A percentile compares a stretch with the other conserved stretches of the same genome.
phyloP scores from a whole-genome alignment of 1,140 invertebrate genomes.

The Neodiprion fabricii region DNA sequence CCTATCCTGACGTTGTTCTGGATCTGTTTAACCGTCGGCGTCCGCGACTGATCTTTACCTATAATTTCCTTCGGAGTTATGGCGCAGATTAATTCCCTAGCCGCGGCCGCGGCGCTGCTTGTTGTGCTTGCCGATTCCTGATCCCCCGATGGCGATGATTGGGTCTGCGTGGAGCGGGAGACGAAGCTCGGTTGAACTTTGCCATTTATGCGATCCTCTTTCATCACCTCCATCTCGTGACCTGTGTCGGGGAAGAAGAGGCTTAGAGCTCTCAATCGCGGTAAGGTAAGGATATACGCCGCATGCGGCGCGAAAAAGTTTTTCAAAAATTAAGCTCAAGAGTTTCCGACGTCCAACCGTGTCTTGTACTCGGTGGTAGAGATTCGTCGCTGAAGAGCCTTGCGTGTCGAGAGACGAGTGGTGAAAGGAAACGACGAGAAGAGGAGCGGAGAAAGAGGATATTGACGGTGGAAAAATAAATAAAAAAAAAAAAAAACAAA shows the following conservation, averaged over 20 bases:
- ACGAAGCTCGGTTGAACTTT: constrained; percentile 30
- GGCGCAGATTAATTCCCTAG: constrained; percentile 15
- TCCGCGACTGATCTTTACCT: constrained; percentile 31
- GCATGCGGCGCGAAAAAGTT: too few species aligned
- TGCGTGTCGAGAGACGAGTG: too few species aligned
- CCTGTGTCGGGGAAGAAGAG: constrained; percentile 28
- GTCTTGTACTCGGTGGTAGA: too few species aligned
- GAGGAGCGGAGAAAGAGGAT: too few species aligned
- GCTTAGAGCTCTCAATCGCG: too few species aligned
- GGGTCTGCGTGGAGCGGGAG: constrained; percentile 44
- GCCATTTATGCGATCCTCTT: constrained; percentile 41
- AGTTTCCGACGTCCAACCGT: too few species aligned
- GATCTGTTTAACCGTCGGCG: constrained; percentile 32
- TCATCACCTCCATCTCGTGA: constrained; percentile 43
- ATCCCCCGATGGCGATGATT: constrained; percentile 3
- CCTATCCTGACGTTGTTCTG: constrained; percentile 43
- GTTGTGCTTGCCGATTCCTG: constrained; percentile 22
- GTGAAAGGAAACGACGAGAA: too few species aligned
- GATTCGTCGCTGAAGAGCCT: too few species aligned
- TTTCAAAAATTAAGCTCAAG: too few species aligned
- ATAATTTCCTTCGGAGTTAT: constrained; percentile 23
- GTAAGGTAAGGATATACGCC: too few species aligned
- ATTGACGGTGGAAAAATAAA: too few species aligned
- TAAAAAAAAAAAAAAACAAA: too few species aligned
- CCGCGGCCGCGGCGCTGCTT: constrained; percentile 23